These are phyloP conservation scores for Macrobrachium rosenbergii DNA, from an alignment of 1,140 invertebrate genomes.

Conservation along the genomic window DNA sequence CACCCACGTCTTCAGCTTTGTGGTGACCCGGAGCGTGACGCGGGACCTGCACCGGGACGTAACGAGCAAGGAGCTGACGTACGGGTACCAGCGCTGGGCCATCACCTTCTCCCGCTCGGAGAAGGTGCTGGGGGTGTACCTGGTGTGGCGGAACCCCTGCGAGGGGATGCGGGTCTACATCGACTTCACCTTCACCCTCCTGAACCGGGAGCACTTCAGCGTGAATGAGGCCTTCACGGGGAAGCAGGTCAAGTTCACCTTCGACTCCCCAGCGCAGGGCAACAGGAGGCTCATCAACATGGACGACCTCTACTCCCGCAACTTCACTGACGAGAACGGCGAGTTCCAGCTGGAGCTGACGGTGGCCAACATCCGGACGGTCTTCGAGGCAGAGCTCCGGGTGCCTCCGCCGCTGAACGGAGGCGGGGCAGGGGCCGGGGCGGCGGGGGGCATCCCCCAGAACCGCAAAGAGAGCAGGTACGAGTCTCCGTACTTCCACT, in stretches of 20 bases:
- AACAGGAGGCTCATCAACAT: conserved; percentile 85
- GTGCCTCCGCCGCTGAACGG: conserved; percentile 72
- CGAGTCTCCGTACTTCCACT: conserved; percentile 81
- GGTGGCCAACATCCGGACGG: conserved; percentile 82
- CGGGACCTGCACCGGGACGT: conserved; percentile 85
- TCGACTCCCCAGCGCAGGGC: conserved; percentile 82
- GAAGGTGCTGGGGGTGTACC: conserved; percentile 84
- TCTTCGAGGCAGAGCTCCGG: conserved; percentile 81
- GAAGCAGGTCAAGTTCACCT: conserved; percentile 83
- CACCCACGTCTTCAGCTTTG: conserved; percentile 88
- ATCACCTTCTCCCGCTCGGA: conserved; percentile 86
- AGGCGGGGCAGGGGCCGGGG: too few species aligned
- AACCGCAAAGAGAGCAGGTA: conserved; percentile 56
- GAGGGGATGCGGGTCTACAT: conserved; percentile 83
- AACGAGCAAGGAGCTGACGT: conserved; percentile 87
- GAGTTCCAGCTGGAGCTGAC: conserved; percentile 87
- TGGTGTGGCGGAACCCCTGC: conserved; percentile 82
- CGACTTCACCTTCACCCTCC: conserved; percentile 86
- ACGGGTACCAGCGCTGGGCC: conserved; percentile 90
- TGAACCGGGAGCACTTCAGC: conserved; percentile 89
- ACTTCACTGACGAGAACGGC: conserved; percentile 86
- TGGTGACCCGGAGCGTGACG: conserved; percentile 84
- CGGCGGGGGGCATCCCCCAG: too few species aligned
- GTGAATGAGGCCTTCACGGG: conserved; percentile 87
- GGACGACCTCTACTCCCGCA: conserved; percentile 80